Evolutionary conservation across 2,113 vertebrate genomes (phyloP), one percentile per base, ranked within the genome.

Genomic region (Nannospalax galili): DNA sequence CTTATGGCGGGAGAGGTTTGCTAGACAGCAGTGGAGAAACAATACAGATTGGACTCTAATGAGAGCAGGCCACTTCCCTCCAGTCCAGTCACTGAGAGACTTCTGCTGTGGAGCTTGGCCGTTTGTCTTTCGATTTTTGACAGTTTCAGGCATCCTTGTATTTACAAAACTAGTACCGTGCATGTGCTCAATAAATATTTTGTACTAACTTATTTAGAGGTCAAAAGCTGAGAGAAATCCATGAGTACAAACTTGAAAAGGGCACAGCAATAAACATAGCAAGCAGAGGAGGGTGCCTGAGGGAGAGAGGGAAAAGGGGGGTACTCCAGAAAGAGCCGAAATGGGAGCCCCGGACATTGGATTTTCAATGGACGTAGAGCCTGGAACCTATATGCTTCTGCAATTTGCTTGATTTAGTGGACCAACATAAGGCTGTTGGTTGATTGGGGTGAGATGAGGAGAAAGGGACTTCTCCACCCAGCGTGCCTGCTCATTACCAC

Each of bases 351-450:
- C 16, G 75, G n/a, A 8, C 9, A 5, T 45, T 52, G 75, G 95
- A 88, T 88, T 96, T 79, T 80, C 88, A 92, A 45, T 84, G 35
- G 12, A 20, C 73, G 58, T 84, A 93, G 74, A 56, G 60, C 87
- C 78, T 82, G 93, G 32, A 30, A 92, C 14, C 28, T 91, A 77
- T 67, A 35, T 60, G 73, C 82, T 91, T 85, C 92, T 90, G 40
- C 20, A 69, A 77, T 84, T 92, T 48, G 89, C 0, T 75, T 95
- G 70, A 95, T 72, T 77, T 95, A 52, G 65, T 80, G 5, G 62
- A 79, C 86, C 89, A 89, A 45, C 42, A 82, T 84, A 80, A 88
- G 5, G 16, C 84, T 93, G 37, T 89, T 95, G 1, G 2, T 19
- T 32, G 65, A 16, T 84, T 37, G 72, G 20, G 22, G 22, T n/a